phyloP scores from a whole-genome alignment of 1,140 invertebrate genomes.

The Meteorus sp. region DNA sequence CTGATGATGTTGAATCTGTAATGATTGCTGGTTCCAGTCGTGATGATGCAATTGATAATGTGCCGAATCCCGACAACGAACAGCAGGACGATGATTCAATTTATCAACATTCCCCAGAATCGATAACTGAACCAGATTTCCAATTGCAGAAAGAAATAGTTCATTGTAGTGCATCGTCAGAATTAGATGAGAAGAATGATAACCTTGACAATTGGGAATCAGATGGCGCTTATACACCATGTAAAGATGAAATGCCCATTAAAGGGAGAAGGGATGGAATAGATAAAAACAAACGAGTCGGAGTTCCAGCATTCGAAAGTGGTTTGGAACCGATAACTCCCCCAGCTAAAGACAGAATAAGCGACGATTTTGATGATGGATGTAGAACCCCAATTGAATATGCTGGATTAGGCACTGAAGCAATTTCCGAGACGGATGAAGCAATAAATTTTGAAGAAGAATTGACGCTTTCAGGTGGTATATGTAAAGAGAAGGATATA shows the following conservation, averaged over 20 bases:
- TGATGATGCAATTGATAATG: neutral
- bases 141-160: neutral
- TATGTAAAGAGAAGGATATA: slow-evolving; percentile 41
- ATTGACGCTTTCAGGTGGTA: slow-evolving; percentile 31
- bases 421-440: slow-evolving; percentile 52
- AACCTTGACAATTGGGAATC: slow-evolving; percentile 44
- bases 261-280: slow-evolving; percentile 34
- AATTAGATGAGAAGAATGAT: neutral
- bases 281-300: slow-evolving; percentile 7
- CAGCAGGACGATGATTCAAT: slow-evolving; percentile 19
- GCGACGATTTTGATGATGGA: slow-evolving; percentile 46
- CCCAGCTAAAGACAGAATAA: slow-evolving; percentile 43
- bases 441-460: slow-evolving; percentile 56
- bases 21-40: slow-evolving; percentile 9
- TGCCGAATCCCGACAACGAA: slow-evolving; percentile 1
- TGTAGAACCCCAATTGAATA: slow-evolving; percentile 51
- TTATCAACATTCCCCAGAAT: neutral
- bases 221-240: slow-evolving; percentile 54
- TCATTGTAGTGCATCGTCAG: neutral
- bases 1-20: slow-evolving; percentile 16
- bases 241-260: slow-evolving; percentile 50
- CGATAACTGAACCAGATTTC: neutral
- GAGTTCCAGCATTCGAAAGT: slow-evolving; percentile 32
- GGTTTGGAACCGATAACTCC: slow-evolving; percentile 52
- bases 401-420: slow-evolving; percentile 52